Evolutionary conservation across 2,888 invertebrate genomes (phyloP).

Genomic region (Volucella zonaria): DNA sequence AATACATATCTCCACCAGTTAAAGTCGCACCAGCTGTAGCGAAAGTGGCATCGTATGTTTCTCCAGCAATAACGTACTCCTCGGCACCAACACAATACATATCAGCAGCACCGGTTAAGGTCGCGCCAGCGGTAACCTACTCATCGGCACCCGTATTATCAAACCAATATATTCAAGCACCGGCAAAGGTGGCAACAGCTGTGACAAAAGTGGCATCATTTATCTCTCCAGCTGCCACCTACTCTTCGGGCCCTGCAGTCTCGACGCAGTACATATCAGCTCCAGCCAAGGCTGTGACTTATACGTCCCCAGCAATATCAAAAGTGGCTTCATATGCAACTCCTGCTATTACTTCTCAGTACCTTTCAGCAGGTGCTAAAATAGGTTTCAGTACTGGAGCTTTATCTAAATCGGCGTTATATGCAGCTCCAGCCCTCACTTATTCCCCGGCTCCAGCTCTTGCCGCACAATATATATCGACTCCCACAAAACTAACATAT

Average conservation of each 20-base stretch:
- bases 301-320: conserved; percentile 70
- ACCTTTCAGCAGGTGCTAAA: conserved; percentile 45
- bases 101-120: conserved; percentile 69
- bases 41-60: conserved; percentile 78
- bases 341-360: conserved; percentile 72
- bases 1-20: conserved; percentile 77
- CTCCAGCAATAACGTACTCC: conserved; percentile 74
- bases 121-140: conserved; percentile 61
- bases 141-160: conserved; percentile 51
- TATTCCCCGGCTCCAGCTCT: conserved; percentile 74
- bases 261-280: conserved; percentile 78
- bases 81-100: conserved; percentile 71
- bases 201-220: conserved; percentile 71
- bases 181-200: conserved; percentile 72
- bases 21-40: conserved; percentile 75
- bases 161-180: conserved; percentile 46
- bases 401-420: conserved; percentile 2
- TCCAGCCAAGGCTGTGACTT: conserved; percentile 73
- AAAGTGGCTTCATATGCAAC: conserved; percentile 75
- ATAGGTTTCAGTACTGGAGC: background rate
- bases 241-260: conserved; percentile 72
- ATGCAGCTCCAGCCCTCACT: conserved; percentile 65
- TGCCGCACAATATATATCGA: conserved; percentile 77
- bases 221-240: conserved; percentile 74
- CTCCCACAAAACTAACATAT: conserved; percentile 75